Base-by-base conservation (phyloP, 2,888 invertebrate genomes). In the Melanostoma mellinum region DNA sequence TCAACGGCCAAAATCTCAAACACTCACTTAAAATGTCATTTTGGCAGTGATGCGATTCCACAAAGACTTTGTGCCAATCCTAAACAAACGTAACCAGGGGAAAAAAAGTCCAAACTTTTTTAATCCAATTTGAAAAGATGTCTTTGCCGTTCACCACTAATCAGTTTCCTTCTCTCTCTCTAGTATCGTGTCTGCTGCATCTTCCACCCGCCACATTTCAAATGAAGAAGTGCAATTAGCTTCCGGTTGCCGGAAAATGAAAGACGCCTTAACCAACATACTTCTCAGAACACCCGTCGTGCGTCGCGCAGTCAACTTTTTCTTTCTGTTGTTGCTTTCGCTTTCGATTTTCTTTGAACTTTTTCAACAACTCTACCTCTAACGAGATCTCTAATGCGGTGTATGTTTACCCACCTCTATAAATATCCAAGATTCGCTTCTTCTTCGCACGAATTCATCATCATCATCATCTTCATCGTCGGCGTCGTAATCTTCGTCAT, bases 291-390 rank as follows among this genome's bases (percentile, higher is more conserved):
- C 36, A n/a, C 35, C n/a, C n/a, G 42, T 52, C 42, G 46, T 58
- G 6, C 32, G 10, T 3, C 8, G 50, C 71, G 10, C 20, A 20
- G 20, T 5, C 52, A 50, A 60, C 38, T 65, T 65, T 40, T 69
- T 60, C 52, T 53, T 56, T 75, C 60, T n/a, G 42, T 53, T 55
- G 58, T 42, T 56, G 50, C 55, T 61, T 68, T 82, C 73, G 61
- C 78, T 78, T 78, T 82, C 78, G 65, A 82, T 78, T 78, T 82
- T 69, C 78, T 78, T 82, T 82, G 75, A 73, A 82, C 68, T 68
- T 73, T 73, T 73, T 40, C 58, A 78, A 46, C 56, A 48, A 63
- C 36, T 60, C 77, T 61, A 76, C 46, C 71, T 69, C 71, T 74
- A 78, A 82, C 82, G 78, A 82, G 73, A 56, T 82, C 68, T 82